A percentile compares a stretch with the other conserved stretches of the same genome.
Evolutionary conservation across 2,113 vertebrate genomes (phyloP).

Genomic region (Colistium nudipinnis): DNA sequence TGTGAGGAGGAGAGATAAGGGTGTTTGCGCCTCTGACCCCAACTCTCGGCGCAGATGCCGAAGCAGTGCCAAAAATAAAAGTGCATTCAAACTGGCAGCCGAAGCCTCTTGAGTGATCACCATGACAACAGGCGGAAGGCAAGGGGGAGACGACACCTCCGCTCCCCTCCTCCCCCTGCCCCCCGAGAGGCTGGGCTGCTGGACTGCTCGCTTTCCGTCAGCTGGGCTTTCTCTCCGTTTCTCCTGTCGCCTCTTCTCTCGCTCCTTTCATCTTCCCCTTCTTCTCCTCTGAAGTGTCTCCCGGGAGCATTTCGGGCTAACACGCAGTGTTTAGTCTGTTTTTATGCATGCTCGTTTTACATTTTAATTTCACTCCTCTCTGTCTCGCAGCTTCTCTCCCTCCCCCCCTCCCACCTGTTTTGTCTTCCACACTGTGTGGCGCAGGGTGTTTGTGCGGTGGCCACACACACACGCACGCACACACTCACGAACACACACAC

Average conservation of each 20-base stretch:
- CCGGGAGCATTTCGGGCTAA: conserved; percentile 46
- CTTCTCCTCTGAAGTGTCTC: conserved; percentile 43
- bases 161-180: conserved; percentile 1
- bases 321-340: conserved; percentile 51
- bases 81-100: conserved; percentile 61
- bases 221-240: conserved; percentile 14
- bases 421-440: conserved; percentile 9
- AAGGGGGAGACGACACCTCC: conserved; percentile 42
- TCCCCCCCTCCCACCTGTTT: conserved; percentile 39
- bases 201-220: conserved; percentile 52
- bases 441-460: background rate
- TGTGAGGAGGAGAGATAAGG: conserved; percentile 14
- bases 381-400: conserved; percentile 2
- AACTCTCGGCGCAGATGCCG: conserved; percentile 44
- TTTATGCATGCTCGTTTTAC: conserved; percentile 41
- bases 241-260: conserved; percentile 32
- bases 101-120: conserved; percentile 71
- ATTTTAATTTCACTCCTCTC: conserved; percentile 34
- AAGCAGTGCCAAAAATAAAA: conserved; percentile 68
- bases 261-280: conserved; percentile 32
- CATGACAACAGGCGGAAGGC: conserved; percentile 73
- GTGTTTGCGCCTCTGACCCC: conserved; percentile 30
- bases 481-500: background rate
- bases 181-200: conserved; percentile 38
- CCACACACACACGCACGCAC: conserved; percentile 13